These are phyloP conservation scores for Cephus nigrinus DNA, from an alignment of 2,888 invertebrate species.

Conservation along the genomic window DNA sequence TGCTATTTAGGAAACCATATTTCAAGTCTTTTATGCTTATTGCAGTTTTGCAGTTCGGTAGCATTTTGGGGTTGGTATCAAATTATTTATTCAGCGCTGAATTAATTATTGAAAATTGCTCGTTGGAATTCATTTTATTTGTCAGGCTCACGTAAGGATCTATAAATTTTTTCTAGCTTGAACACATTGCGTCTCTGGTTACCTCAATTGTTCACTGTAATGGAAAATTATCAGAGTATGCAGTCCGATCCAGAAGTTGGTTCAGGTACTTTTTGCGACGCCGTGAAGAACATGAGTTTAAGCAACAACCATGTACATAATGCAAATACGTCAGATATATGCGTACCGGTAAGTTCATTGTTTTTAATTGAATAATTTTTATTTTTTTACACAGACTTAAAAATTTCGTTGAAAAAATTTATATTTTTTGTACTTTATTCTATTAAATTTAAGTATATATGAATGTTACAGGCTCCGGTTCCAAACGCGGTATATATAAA, in stretches of 20 bases:
- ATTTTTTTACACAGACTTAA: too few species aligned
- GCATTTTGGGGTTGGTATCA: slow-evolving; percentile 72
- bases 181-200: slow-evolving; percentile 89
- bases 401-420: too few species aligned
- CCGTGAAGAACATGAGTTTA: slow-evolving; percentile 37
- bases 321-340: background rate
- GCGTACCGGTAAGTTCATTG: background rate
- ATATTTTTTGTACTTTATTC: too few species aligned
- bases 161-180: slow-evolving; percentile 67
- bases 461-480: too few species aligned
- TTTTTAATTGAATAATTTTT: too few species aligned
- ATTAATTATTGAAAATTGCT: background rate
- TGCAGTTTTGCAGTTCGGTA: slow-evolving; percentile 73
- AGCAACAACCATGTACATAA: background rate
- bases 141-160: too few species aligned
- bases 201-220: slow-evolving; percentile 82
- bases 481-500: too few species aligned
- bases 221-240: slow-evolving; percentile 31
- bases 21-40: slow-evolving; percentile 72
- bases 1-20: slow-evolving; percentile 75
- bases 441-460: too few species aligned
- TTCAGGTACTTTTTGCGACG: slow-evolving; percentile 50
- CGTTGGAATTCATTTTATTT: too few species aligned
- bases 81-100: background rate
- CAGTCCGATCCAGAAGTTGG: slow-evolving; percentile 23